Conservation (phyloP, 2,888 invertebrate species). For the Melieria picta region DNA sequence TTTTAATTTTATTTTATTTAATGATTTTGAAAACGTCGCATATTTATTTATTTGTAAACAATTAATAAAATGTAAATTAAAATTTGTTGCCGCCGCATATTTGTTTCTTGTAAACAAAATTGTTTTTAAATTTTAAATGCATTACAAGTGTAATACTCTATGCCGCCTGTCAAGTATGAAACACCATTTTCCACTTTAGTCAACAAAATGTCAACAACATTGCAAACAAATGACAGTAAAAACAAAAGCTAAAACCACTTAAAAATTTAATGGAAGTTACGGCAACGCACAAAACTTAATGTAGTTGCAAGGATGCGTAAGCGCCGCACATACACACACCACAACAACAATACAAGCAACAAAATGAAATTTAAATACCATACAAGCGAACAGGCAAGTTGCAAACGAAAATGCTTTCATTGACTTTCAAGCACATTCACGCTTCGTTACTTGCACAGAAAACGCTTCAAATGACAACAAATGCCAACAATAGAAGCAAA, state of each 20-base stretch:
- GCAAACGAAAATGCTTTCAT: constrained; percentile 4
- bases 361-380: too few relatives aligned
- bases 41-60: too few relatives aligned
- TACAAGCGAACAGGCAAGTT: too few relatives aligned
- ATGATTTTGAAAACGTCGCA: background rate
- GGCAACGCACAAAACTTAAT: background rate
- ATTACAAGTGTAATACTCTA: too few relatives aligned
- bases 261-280: background rate
- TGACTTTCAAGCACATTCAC: constrained; percentile 24
- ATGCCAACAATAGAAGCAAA: background rate
- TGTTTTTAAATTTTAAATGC: too few relatives aligned
- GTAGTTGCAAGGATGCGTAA: background rate
- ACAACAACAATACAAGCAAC: background rate
- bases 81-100: too few relatives aligned
- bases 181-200: too few relatives aligned
- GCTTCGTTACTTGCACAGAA: constrained; percentile 20
- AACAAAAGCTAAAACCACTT: background rate
- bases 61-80: too few relatives aligned
- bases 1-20: background rate
- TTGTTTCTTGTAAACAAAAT: too few relatives aligned
- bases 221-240: too few relatives aligned
- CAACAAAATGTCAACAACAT: too few relatives aligned
- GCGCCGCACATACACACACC: background rate
- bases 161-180: too few relatives aligned
- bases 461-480: background rate